Base-by-base conservation (phyloP, 2,888 invertebrate species). In the Esperia sulphurella region DNA sequence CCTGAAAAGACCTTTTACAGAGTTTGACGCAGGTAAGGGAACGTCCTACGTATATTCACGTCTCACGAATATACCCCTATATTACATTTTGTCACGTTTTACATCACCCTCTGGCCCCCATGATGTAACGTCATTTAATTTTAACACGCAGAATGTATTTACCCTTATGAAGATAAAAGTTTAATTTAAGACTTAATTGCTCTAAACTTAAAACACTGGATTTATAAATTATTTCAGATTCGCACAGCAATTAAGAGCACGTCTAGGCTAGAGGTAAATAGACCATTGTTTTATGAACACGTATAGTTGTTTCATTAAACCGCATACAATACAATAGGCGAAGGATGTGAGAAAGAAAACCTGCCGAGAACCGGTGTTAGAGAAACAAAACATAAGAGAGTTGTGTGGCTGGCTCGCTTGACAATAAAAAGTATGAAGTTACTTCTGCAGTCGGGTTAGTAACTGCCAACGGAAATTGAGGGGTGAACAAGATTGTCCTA, bases 311-410 rank as follows among this genome's bases (percentile, higher is more conserved):
- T 52, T 57, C 59, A 59, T 56, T 62, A 52, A 48, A 54, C 63
- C 68, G 68, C 67, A 65, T 57, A 44, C 44, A 44, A 52, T 53
- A 73, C 71, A 79, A 75, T 72, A 55, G 63, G 46, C 49, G 53
- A 62, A 74, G 71, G 71, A 73, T 73, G 67, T 75, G 71, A 66
- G 63, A 73, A 73, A 66, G 59, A 64, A 69, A 71, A 65, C 59
- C 58, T 64, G 62, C 50, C 48, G 21, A 21, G 21, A 41, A 56
- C 21, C 38, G 52, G 51, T 59, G 59, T 63, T 68, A 61, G 62
- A 59, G 61, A 68, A 70, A 73, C 60, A 58, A 59, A 59, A 56
- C 54, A 49, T n/a, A 7, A 3, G 41, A 21, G n/a, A 41, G 28
- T 4, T 12, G 12, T 4, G 21, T 10, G 28, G 21, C 21, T 21